Evolutionary conservation across 2,888 invertebrate genomes (phyloP).

Genomic region (Phengaris arion): DNA sequence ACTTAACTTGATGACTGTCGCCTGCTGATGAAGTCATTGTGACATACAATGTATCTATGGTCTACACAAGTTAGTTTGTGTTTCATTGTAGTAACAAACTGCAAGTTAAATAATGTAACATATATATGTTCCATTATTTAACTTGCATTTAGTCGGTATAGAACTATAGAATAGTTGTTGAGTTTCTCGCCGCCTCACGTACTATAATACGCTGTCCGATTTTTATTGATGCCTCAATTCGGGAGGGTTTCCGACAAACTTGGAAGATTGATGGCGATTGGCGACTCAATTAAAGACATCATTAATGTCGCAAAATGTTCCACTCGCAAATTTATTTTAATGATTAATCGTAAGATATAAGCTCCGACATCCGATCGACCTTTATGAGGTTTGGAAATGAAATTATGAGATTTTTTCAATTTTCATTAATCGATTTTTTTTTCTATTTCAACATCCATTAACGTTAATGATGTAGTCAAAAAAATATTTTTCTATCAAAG

Average conservation of each 20-base stretch:
- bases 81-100: neutral
- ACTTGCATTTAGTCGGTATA: neutral
- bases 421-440: neutral
- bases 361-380: neutral
- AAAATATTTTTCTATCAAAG: neutral
- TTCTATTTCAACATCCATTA: neutral
- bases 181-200: neutral
- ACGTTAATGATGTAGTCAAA: neutral
- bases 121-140: neutral
- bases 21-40: neutral
- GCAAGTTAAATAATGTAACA: neutral
- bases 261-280: slow-evolving; percentile 6
- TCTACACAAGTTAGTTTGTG: neutral
- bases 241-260: slow-evolving; percentile 9
- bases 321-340: slow-evolving; percentile 1
- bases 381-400: neutral
- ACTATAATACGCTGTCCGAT: neutral
- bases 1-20: neutral
- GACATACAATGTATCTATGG: neutral
- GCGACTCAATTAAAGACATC: slow-evolving; percentile 23
- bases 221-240: slow-evolving; percentile 21
- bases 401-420: neutral
- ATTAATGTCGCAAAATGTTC: slow-evolving; percentile 23
- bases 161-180: neutral
- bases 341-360: neutral